These are phyloP conservation scores for Cassiopea xamachana DNA, from an alignment of 30 jellyfish, hydroid and myxozoan species.

Conservation along the genomic window DNA sequence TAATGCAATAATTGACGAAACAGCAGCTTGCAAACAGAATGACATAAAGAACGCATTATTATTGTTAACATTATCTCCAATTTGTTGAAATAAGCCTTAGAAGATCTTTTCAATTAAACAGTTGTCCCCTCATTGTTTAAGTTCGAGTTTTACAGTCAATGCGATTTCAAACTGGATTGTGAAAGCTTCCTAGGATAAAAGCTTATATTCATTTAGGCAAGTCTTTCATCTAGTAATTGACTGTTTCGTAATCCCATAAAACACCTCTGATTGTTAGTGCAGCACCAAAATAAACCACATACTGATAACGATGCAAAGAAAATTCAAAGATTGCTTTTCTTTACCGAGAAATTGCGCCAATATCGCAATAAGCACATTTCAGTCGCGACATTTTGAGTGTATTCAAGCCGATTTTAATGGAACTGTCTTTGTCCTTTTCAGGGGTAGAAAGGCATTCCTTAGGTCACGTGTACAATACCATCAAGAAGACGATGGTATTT, in stretches of 20 bases:
- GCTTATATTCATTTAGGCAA: slow-evolving; percentile 46
- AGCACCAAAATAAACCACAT: slow-evolving; percentile 28
- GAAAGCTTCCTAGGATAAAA: slow-evolving; percentile 31
- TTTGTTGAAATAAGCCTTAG: slow-evolving; percentile 52
- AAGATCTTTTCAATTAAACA: slow-evolving; percentile 48
- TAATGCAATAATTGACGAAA: slow-evolving; percentile 45
- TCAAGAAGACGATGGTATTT: neutral
- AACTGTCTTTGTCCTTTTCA: neutral
- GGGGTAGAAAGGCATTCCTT: neutral
- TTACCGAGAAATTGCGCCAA: slow-evolving; percentile 3
- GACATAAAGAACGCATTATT: slow-evolving; percentile 35
- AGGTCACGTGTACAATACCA: neutral
- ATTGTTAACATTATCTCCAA: slow-evolving; percentile 72
- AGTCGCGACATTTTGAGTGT: slow-evolving; percentile 6
- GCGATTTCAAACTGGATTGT: slow-evolving; percentile 36
- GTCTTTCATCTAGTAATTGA: slow-evolving; percentile 70
- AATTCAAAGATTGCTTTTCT: neutral
- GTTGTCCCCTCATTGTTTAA: slow-evolving; percentile 51
- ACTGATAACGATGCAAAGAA: slow-evolving; percentile 31
- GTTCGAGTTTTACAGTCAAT: slow-evolving; percentile 30
- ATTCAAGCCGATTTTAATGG: neutral
- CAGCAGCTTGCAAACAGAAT: slow-evolving; percentile 57
- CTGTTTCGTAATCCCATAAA: slow-evolving; percentile 64
- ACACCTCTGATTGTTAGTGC: slow-evolving; percentile 39
- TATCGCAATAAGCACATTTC: neutral